Conservation (phyloP, 2,113 vertebrate genomes). For the Caranx ignobilis region DNA sequence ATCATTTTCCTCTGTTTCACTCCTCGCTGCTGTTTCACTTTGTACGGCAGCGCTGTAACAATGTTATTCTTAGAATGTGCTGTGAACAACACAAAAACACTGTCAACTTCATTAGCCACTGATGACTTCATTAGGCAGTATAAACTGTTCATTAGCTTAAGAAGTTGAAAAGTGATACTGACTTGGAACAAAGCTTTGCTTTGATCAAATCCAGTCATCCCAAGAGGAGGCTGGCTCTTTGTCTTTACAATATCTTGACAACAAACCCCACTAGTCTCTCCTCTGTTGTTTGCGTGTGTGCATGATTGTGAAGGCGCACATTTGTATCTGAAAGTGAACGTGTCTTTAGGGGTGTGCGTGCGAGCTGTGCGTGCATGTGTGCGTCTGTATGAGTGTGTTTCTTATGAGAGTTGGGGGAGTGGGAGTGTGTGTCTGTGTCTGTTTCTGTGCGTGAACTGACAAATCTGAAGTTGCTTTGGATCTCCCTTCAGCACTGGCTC, state of each 20-base stretch:
- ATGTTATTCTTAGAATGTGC: slow-evolving; percentile 56
- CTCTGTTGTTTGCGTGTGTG: slow-evolving; percentile 48
- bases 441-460: slow-evolving; percentile 67
- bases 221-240: slow-evolving; percentile 65
- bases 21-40: slow-evolving; percentile 9
- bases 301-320: slow-evolving; percentile 38
- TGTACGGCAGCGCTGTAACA: slow-evolving; percentile 10
- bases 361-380: slow-evolving; percentile 8
- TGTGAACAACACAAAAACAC: slow-evolving; percentile 66
- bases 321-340: slow-evolving; percentile 51
- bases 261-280: slow-evolving; percentile 66
- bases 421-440: slow-evolving; percentile 23
- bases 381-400: slow-evolving; percentile 41
- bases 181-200: slow-evolving; percentile 77
- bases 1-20: slow-evolving; percentile 25
- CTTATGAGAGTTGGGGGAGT: slow-evolving; percentile 45
- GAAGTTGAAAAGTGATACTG: slow-evolving; percentile 72
- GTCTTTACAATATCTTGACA: slow-evolving; percentile 75
- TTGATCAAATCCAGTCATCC: slow-evolving; percentile 72
- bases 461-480: slow-evolving; percentile 72
- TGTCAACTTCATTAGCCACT: slow-evolving; percentile 58
- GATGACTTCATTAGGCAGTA: slow-evolving; percentile 66
- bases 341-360: slow-evolving; percentile 31
- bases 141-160: slow-evolving; percentile 74
- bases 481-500: slow-evolving; percentile 69